Base-by-base conservation (phyloP, 2,113 vertebrate species). In the Apteryx mantelli region DNA sequence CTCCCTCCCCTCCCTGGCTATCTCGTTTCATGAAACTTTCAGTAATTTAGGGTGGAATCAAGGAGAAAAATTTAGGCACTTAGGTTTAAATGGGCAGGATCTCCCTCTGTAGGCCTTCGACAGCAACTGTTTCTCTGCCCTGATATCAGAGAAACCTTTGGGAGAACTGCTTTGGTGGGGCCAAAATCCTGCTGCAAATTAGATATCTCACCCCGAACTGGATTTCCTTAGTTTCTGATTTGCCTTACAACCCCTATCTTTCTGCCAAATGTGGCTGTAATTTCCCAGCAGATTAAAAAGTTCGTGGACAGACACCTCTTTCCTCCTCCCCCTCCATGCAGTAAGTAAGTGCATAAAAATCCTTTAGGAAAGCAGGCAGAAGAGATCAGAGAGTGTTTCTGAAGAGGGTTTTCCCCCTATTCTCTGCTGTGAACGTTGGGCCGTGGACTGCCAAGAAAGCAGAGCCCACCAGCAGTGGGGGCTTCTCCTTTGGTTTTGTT, bases 101-200 rank as follows among this genome's bases (percentile, higher is more conserved):
- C 96, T 82, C 96, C 95, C 93, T 80, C 95, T 94, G 79, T 75
- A 96, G 95, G 93, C 48, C 50, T 89, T 36, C 79, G 58, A 1
- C 48, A 64, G 94, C 66, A 85, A 77, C 53, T 91, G 91, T 89
- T 12, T 11, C 78, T 48, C 63, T 55, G 65, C 20, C 10, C 38
- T 6, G 25, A 8, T n/a, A 32, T 68, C 77, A 46, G 4, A 7
- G n/a, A 36, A 11, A 32, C 21, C 52, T 18, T 38, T 2, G 18
- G 19, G 8, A 50, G 36, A 64, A n/a, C 11, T 34, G 11, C 21
- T 63, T 5, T 4, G 36, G 40, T 16, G 7, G 34, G 75, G 11
- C 9, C 13, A 44, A 92, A 76, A 50, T 1, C 30, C 50, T n/a
- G 24, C 64, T 53, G 40, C 9, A 28, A 25, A 53, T 11, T 42